Evolutionary conservation across 2,888 invertebrate species (phyloP).

Genomic region (Acholoe squamosa): DNA sequence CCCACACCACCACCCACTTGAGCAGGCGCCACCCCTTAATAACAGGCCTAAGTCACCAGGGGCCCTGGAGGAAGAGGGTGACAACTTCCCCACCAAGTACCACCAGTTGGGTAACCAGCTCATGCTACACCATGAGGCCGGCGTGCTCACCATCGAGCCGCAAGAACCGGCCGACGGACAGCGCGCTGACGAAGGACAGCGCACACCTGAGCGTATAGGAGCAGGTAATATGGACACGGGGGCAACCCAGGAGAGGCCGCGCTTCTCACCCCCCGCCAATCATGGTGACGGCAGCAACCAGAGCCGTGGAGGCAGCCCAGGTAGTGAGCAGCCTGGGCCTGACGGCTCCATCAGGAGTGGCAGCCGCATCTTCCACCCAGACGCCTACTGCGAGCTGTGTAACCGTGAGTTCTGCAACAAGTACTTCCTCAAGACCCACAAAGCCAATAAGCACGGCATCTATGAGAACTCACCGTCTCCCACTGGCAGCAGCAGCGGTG

Average conservation of each 20-base stretch:
- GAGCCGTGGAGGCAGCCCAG: not conserved
- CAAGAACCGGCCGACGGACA: not conserved
- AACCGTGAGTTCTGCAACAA: constrained; percentile 99
- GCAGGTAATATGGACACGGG: not conserved
- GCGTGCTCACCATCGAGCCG: not conserved
- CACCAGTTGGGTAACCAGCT: constrained; percentile 94
- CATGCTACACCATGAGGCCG: constrained; percentile 71
- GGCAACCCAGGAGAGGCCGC: not conserved
- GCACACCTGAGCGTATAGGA: constrained; percentile 12
- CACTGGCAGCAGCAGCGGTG: not conserved
- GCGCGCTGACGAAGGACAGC: constrained; percentile 10
- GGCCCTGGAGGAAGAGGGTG: not conserved
- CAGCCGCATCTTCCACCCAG: constrained; percentile 93
- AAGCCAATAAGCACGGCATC: constrained; percentile 98
- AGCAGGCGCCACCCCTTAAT: not conserved
- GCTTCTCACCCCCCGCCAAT: constrained; percentile 66
- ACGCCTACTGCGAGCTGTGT: constrained; percentile 98
- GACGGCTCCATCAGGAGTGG: constrained; percentile 55
- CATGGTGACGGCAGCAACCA: constrained; percentile 65
- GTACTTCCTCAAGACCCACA: constrained; percentile 98
- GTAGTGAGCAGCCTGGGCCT: not conserved
- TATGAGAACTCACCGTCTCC: constrained; percentile 73
- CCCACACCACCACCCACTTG: not conserved
- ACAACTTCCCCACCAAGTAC: constrained; percentile 83
- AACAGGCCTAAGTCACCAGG: not conserved